Evolutionary conservation across 2,113 vertebrate genomes (phyloP).

Genomic region (Benitochromis conjunctus): DNA sequence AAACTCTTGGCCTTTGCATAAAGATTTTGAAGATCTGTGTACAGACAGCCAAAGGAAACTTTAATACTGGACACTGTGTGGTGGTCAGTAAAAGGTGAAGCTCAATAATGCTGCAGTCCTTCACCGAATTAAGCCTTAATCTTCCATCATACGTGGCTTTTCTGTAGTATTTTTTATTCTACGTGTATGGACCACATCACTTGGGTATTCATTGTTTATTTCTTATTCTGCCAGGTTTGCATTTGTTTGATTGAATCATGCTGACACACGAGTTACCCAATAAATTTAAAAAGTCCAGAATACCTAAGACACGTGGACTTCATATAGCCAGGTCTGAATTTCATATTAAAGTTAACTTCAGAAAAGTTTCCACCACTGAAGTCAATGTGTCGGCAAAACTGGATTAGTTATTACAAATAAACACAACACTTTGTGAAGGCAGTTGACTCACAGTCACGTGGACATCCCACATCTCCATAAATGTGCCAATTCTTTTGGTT

Average conservation of each 20-base stretch:
- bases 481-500: not conserved
- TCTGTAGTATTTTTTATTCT: not conserved
- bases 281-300: not conserved
- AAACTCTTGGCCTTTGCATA: not conserved
- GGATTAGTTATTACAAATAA: not conserved
- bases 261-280: not conserved
- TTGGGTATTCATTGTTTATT: not conserved
- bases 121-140: not conserved
- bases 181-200: not conserved
- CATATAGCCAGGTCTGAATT: not conserved
- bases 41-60: not conserved
- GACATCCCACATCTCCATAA: not conserved
- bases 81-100: not conserved
- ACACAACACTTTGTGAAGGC: not conserved
- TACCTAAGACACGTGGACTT: not conserved
- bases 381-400: not conserved
- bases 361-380: not conserved
- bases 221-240: not conserved
- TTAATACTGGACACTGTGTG: not conserved
- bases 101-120: not conserved
- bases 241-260: not conserved
- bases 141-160: rapidly evolving
- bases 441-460: not conserved
- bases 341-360: not conserved
- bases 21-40: not conserved